A percentile compares a stretch with the other conserved stretches of the same genome.
Evolutionary conservation across 2,113 vertebrate species (phyloP).

Genomic region (Dipodomys stephensi): DNA sequence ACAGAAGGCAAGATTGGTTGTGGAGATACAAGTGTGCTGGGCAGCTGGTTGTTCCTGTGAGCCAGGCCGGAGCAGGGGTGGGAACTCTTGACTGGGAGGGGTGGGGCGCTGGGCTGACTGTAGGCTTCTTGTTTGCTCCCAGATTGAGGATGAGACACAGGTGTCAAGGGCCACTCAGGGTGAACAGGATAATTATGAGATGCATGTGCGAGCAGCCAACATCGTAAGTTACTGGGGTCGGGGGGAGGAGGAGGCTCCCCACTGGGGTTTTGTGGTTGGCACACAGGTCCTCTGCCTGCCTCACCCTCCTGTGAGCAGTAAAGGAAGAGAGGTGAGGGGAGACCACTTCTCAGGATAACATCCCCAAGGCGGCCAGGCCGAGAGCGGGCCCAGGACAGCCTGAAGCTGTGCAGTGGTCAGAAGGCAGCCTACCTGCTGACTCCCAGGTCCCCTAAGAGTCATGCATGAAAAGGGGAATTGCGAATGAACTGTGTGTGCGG

Average conservation of each 20-base stretch:
- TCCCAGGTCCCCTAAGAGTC: accelerated
- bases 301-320: neutral
- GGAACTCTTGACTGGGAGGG: neutral
- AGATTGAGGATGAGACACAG: slow-evolving; percentile 99
- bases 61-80: neutral
- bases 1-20: accelerated
- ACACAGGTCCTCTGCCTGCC: neutral
- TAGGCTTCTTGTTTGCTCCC: neutral
- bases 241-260: neutral
- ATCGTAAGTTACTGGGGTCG: slow-evolving; percentile 90
- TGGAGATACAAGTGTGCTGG: accelerated
- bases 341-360: neutral
- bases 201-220: slow-evolving; percentile 98
- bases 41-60: accelerated
- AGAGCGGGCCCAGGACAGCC: no score
- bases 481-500: accelerated
- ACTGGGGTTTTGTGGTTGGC: neutral
- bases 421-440: neutral
- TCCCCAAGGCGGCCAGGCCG: neutral
- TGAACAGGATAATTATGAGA: slow-evolving; percentile 98
- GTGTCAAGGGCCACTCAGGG: slow-evolving; percentile 96
- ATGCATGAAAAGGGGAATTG: neutral
- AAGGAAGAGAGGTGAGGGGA: neutral
- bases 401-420: accelerated
- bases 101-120: neutral